Evolutionary conservation across 2,888 invertebrate species (phyloP), one percentile per base, ranked within the genome.

Genomic region (Subacronicta megacephala): DNA sequence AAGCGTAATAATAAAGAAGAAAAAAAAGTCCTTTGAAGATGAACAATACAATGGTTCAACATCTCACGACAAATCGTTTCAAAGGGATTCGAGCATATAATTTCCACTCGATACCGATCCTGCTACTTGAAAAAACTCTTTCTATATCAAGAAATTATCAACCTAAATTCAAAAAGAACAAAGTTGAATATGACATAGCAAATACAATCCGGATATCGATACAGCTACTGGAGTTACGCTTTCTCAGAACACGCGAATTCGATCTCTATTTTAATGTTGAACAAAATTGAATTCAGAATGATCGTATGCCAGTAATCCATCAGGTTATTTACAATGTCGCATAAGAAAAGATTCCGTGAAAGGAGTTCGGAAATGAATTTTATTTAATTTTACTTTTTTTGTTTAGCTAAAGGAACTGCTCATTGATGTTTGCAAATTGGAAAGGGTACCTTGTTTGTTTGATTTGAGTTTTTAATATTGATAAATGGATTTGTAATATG

Each of bases 1-100:
- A 45, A 86, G 88, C 90, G 89, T 87, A 89, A 90, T 90, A 90
- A 91, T 86, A 90, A 89, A 84, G 81, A 77, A 76, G 72, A 81
- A 85, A 87, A 85, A n/a, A 86, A 87, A 81, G 17, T 79, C 80
- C 86, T 92, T 93, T 90, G 90, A 92, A 83, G 85, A 85, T 71
- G 82, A 85, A 92, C 91, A 92, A 93, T 87, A 83, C 87, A 82
- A 83, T 80, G 63, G 60, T 69, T 71, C 75, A 49, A 52, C 72
- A 76, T 78, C 72, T 83, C 84, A 65, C 77, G 74, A 74, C 77
- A 87, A 90, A 91, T 89, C 89, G 83, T 79, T 87, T 90, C 89
- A 90, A 89, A 90, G 85, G 82, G 84, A 89, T 84, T 62, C 70
- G 60, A 72, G 71, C 74, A 75, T 75, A 90, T 87, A 87, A 90